Conservation (phyloP, 2,113 vertebrate species). For the Tupaia chinensis region DNA sequence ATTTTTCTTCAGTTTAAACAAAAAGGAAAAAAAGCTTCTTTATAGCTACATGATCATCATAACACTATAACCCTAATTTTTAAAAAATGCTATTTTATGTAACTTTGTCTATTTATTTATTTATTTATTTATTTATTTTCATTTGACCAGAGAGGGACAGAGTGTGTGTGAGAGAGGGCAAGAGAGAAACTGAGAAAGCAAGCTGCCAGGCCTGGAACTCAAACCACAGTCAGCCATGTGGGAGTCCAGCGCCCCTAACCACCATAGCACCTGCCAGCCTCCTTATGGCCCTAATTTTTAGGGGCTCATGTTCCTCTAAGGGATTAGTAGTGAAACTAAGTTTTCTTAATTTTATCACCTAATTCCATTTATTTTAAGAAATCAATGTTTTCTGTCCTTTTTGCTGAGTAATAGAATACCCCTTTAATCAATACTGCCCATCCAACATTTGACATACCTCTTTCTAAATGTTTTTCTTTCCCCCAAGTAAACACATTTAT, state of each 20-base stretch:
- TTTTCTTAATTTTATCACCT: neutral
- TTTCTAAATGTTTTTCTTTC: neutral
- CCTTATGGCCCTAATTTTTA: neutral
- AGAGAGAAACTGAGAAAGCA: no score
- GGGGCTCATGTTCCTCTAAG: neutral
- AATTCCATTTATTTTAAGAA: slow-evolving; percentile 36
- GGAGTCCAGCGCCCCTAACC: no score
- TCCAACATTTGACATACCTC: neutral
- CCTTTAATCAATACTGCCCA: neutral
- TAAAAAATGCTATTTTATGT: no score
- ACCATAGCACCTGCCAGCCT: no score
- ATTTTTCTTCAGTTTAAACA: slow-evolving; percentile 36
- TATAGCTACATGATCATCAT: neutral
- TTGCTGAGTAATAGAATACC: neutral
- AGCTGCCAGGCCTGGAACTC: no score
- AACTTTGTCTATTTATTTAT: no score
- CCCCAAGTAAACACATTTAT: neutral
- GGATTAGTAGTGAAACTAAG: neutral
- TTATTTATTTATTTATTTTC: no score
- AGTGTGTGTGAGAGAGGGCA: no score
- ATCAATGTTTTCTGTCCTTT: neutral
- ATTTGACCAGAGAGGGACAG: no score
- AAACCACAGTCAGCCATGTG: no score
- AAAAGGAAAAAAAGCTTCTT: neutral
- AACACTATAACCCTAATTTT: neutral